These are phyloP conservation scores for Zeus faber DNA, from an alignment of 2,113 vertebrate genomes.

Conservation along the genomic window DNA sequence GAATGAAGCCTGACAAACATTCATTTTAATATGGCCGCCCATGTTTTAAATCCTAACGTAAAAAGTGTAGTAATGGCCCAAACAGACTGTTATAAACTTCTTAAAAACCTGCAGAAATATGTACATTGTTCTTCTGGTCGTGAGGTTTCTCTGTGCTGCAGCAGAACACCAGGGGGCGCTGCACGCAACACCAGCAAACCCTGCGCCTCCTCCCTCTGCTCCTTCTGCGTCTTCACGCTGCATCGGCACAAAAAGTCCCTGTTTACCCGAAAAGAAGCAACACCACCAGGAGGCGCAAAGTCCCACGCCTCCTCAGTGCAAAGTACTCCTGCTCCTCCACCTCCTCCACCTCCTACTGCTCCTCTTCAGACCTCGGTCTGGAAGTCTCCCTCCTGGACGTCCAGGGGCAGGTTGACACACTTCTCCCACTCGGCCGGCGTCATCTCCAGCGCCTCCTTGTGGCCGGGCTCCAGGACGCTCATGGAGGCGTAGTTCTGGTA, in stretches of 20 bases:
- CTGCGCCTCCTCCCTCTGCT: not conserved
- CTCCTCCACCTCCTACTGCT: not conserved
- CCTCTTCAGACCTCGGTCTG: conserved; percentile 90
- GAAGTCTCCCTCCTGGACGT: conserved; percentile 98
- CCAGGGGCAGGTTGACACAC: conserved; percentile 97
- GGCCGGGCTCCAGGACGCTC: conserved; percentile 95
- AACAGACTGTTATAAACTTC: conserved; percentile 99
- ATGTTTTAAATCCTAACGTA: conserved; percentile 99
- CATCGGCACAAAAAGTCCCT: conserved; percentile 89
- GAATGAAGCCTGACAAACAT: conserved; percentile 99
- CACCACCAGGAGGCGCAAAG: too few relatives aligned
- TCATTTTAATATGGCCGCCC: conserved; percentile 96
- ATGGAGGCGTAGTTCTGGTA: conserved; percentile 99
- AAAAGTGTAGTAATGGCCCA: conserved; percentile 99
- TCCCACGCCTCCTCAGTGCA: conserved; percentile 90
- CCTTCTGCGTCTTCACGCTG: conserved; percentile 38
- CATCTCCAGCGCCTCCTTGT: conserved; percentile 97
- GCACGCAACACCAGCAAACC: too few relatives aligned
- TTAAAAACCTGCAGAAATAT: conserved; percentile 99
- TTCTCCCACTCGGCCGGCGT: conserved; percentile 98
- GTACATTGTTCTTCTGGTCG: conserved; percentile 99
- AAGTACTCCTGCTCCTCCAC: conserved; percentile 70
- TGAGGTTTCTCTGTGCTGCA: too few relatives aligned
- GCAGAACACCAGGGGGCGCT: too few relatives aligned
- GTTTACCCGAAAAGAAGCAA: too few relatives aligned